These are phyloP conservation scores for Euthynnus affinis DNA, from an alignment of 2,797 vertebrate genomes.

Conservation along the genomic window DNA sequence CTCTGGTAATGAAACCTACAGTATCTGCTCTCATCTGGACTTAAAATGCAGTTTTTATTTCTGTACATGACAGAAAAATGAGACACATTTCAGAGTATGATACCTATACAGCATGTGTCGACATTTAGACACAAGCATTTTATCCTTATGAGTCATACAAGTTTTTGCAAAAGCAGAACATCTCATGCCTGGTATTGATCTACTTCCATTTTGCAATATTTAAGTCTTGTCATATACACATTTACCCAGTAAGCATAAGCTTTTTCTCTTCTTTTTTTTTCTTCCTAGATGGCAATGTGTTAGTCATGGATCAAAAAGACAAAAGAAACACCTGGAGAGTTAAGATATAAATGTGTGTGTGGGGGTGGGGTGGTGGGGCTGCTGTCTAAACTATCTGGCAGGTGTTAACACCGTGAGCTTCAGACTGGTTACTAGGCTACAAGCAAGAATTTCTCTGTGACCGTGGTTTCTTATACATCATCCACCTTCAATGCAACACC, in stretches of 20 bases:
- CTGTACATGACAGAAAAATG: too few species aligned
- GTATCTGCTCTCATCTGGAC: background rate
- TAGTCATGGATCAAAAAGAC: constrained; percentile 31
- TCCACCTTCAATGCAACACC: constrained; percentile 4
- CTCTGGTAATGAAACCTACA: constrained; percentile 8
- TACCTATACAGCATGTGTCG: too few species aligned
- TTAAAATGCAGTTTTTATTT: background rate
- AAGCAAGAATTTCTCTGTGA: constrained; percentile 2
- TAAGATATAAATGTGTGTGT: constrained; percentile 26
- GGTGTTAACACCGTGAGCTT: constrained; percentile 39
- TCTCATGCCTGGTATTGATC: background rate
- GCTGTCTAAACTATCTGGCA: constrained; percentile 29
- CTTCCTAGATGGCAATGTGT: constrained; percentile 31
- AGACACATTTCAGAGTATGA: too few species aligned
- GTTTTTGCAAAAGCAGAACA: constrained; percentile 1
- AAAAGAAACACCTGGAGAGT: constrained; percentile 54
- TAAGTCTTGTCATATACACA: background rate
- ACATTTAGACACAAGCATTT: background rate
- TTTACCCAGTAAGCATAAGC: background rate
- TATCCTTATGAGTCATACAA: background rate
- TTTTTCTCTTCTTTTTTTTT: constrained; percentile 6
- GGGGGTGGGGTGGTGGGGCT: constrained; percentile 1
- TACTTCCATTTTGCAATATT: background rate
- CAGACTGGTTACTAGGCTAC: constrained; percentile 34
- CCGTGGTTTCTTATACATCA: background rate